Evolutionary conservation across 2,113 vertebrate species (phyloP).

Genomic region (Cyprinus carpio): DNA sequence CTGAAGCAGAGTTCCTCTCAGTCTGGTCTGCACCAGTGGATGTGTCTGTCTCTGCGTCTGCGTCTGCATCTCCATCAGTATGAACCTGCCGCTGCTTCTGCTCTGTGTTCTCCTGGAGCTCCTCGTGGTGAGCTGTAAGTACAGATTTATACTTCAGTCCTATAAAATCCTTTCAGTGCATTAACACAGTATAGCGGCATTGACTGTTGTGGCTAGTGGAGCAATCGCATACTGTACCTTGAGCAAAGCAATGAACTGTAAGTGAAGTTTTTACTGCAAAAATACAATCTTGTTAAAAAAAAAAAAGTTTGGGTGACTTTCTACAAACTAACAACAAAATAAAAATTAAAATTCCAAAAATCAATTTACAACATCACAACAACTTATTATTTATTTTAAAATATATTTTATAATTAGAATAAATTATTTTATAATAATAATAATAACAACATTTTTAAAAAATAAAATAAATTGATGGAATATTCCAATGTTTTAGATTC

Average conservation of each 20-base stretch:
- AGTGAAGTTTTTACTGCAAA: not conserved
- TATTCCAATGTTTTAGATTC: not conserved
- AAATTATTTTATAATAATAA: too few species aligned
- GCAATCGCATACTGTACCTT: not conserved
- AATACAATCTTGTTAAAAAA: not conserved
- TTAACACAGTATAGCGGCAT: not conserved
- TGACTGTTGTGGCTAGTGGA: not conserved
- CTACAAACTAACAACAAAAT: too few species aligned
- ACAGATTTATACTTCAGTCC: constrained; percentile 33
- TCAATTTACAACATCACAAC: too few species aligned
- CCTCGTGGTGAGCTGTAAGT: constrained; percentile 72
- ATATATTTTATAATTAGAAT: not conserved
- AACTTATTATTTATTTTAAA: too few species aligned
- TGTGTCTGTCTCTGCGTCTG: constrained; percentile 31
- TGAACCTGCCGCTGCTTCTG: constrained; percentile 66
- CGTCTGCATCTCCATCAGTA: constrained; percentile 49
- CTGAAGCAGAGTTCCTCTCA: constrained; percentile 55
- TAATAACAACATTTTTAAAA: not conserved
- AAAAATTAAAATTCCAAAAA: too few species aligned
- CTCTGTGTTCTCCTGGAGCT: constrained; percentile 65
- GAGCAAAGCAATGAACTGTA: not conserved
- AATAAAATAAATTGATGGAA: not conserved
- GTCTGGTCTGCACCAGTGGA: constrained; percentile 37
- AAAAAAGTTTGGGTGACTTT: not conserved
- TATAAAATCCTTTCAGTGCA: not conserved